Conservation (phyloP, 2,888 invertebrate species). For the Dexiosoma caninum region DNA sequence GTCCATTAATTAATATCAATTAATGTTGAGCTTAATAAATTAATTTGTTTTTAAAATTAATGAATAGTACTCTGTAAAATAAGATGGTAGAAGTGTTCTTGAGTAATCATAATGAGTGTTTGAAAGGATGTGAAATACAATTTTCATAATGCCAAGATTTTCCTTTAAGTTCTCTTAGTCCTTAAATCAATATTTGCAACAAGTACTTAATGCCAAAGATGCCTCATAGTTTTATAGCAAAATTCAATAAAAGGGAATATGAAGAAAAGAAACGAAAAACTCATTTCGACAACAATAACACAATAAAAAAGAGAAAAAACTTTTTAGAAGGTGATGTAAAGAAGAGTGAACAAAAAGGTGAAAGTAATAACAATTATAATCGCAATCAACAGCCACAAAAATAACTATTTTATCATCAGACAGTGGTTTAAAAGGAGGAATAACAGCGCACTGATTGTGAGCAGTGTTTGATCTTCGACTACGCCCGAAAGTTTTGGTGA, state of each 20-base stretch:
- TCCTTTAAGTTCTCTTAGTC: not conserved
- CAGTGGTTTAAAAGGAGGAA: not conserved
- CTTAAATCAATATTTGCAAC: slow-evolving; percentile 74
- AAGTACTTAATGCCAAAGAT: slow-evolving; percentile 66
- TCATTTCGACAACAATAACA: slow-evolving; percentile 56
- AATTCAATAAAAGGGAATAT: not conserved
- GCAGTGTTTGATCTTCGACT: too few relatives aligned
- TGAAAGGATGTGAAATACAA: not conserved
- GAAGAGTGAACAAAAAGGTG: not conserved
- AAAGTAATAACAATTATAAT: slow-evolving; percentile 49
- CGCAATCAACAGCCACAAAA: slow-evolving; percentile 42
- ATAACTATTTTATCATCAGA: not conserved
- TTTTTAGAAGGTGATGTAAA: not conserved
- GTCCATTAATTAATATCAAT: too few relatives aligned
- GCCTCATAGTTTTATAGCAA: slow-evolving; percentile 45
- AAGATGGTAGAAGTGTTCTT: not conserved
- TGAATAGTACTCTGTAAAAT: not conserved
- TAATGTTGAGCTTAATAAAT: too few relatives aligned
- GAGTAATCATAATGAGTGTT: not conserved
- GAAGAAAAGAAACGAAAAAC: not conserved
- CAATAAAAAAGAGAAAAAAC: not conserved
- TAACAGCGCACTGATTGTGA: too few relatives aligned
- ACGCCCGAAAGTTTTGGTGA: too few relatives aligned
- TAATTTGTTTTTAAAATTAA: not conserved
- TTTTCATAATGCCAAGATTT: slow-evolving; percentile 1